These are phyloP conservation scores for Agrenia bidenticulata DNA, from an alignment of 2,888 invertebrate species.

Conservation along the genomic window DNA sequence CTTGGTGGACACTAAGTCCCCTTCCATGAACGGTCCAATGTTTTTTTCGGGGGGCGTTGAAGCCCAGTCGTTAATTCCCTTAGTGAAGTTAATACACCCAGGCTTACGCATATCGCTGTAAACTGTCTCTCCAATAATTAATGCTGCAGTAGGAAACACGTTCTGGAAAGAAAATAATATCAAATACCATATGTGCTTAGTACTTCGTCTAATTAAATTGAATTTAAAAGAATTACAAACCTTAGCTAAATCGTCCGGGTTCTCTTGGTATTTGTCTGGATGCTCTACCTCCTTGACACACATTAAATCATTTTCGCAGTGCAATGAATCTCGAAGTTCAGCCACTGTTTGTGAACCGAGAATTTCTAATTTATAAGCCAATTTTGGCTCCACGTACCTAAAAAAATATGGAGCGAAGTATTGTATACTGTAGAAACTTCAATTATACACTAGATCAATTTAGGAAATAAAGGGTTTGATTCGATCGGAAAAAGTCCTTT, in stretches of 20 bases:
- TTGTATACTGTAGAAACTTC: too few species aligned
- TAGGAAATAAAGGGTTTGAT: too few species aligned
- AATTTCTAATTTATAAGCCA: slow-evolving; percentile 61
- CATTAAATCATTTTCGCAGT: slow-evolving; percentile 69
- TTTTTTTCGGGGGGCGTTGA: slow-evolving; percentile 54
- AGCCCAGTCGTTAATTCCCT: slow-evolving; percentile 67
- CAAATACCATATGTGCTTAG: too few species aligned
- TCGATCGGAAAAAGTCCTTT: too few species aligned
- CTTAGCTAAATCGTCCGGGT: slow-evolving; percentile 18
- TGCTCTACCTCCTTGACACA: slow-evolving; percentile 56
- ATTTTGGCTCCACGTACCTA: slow-evolving; percentile 38
- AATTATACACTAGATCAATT: too few species aligned
- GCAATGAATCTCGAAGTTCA: slow-evolving; percentile 72
- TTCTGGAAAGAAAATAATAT: slow-evolving; percentile 60
- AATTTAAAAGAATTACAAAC: too few species aligned
- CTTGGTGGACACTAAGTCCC: slow-evolving; percentile 56
- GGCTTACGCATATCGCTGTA: slow-evolving; percentile 71
- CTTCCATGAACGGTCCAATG: slow-evolving; percentile 55
- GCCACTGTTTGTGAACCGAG: slow-evolving; percentile 69
- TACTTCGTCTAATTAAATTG: too few species aligned
- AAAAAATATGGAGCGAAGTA: not conserved
- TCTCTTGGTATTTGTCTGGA: slow-evolving; percentile 19
- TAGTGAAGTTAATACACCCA: slow-evolving; percentile 67
- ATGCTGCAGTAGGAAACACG: slow-evolving; percentile 69
- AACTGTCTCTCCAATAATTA: slow-evolving; percentile 76